Percentiles rank a stretch among this genome's conserved stretches.
These are phyloP conservation scores for Hypotaenidia philippensis DNA, from an alignment of 2,797 vertebrate genomes.

Conservation along the genomic window DNA sequence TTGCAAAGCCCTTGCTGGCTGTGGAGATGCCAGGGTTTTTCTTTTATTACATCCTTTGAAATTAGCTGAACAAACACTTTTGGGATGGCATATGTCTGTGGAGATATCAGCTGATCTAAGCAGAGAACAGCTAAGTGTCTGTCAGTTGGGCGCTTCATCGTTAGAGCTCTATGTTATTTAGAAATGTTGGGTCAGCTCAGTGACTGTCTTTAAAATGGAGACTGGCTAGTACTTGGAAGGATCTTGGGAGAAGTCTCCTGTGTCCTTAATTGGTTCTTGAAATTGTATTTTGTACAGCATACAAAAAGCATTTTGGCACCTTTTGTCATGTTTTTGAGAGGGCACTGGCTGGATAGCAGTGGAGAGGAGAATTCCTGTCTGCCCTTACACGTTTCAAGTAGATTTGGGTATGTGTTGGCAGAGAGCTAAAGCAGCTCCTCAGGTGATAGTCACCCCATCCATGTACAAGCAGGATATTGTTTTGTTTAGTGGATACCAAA, in stretches of 20 bases:
- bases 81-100: background rate
- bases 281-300: background rate
- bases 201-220: background rate
- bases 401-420: background rate
- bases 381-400: background rate
- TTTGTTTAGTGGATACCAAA: background rate
- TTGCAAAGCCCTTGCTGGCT: background rate
- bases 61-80: conserved; percentile 28
- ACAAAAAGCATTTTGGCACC: background rate
- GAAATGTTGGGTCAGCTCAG: background rate
- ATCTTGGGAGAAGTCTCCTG: background rate
- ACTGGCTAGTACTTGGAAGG: background rate
- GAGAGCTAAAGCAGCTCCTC: background rate
- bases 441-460: background rate
- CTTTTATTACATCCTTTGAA: background rate
- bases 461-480: background rate
- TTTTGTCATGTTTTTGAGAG: background rate
- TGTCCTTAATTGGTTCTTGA: background rate
- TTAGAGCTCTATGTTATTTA: background rate
- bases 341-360: background rate
- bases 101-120: conserved; percentile 37
- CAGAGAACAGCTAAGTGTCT: background rate
- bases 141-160: background rate
- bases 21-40: background rate
- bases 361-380: background rate